phyloP scores from a whole-genome alignment of 1,140 invertebrate species.

The Probaryconus sp. region DNA sequence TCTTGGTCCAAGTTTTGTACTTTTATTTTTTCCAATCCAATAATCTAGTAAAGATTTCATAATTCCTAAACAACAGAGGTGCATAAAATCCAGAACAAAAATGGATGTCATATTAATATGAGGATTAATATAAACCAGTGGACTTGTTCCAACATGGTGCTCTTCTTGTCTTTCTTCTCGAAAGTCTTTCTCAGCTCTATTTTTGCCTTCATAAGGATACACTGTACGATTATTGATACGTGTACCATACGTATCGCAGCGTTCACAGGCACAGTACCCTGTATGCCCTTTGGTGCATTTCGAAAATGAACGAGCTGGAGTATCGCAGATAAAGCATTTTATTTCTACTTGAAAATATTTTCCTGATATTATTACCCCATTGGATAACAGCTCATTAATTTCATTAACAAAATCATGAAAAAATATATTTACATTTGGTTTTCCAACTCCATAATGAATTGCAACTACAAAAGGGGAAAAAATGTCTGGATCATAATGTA shows the following conservation, averaged over 20 bases:
- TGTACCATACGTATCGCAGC: background rate
- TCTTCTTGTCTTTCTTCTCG: background rate
- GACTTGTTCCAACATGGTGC: background rate
- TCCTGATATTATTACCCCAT: slow-evolving; percentile 16
- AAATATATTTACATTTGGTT: background rate
- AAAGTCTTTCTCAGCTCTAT: background rate
- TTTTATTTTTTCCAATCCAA: too few relatives aligned
- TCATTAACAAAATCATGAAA: slow-evolving; percentile 1
- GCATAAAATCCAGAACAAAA: too few relatives aligned
- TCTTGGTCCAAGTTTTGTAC: too few relatives aligned
- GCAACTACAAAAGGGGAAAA: slow-evolving; percentile 11
- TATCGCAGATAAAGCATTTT: too few relatives aligned
- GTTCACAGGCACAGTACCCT: background rate
- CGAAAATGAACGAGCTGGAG: too few relatives aligned
- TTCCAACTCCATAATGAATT: slow-evolving; percentile 5
- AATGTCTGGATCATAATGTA: slow-evolving; percentile 12
- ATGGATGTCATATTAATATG: background rate
- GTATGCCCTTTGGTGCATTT: background rate
- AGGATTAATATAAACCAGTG: background rate
- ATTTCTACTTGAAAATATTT: slow-evolving; percentile 4
- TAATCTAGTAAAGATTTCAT: too few relatives aligned
- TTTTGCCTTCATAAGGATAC: background rate
- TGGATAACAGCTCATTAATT: background rate
- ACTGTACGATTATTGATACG: background rate
- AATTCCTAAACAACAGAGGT: too few relatives aligned